These are phyloP conservation scores for Abrostola tripartita DNA, from an alignment of 2,888 invertebrate species.

Conservation along the genomic window DNA sequence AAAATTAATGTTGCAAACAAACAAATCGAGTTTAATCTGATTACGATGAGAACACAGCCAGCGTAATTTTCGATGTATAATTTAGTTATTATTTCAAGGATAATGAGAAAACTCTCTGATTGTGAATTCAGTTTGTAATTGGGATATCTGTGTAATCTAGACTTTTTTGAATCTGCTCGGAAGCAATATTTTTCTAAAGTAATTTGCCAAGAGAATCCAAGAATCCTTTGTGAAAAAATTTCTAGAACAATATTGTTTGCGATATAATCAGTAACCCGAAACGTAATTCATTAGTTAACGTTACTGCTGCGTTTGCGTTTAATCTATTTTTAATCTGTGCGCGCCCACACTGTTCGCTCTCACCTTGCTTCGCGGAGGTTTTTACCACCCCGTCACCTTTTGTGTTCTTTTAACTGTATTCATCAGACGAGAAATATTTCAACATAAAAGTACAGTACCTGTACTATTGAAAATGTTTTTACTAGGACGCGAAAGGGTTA, in stretches of 20 bases:
- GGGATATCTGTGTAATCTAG: conserved; percentile 22
- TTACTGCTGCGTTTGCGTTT: background rate
- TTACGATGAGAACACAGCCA: conserved; percentile 53
- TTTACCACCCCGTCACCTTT: conserved; percentile 1
- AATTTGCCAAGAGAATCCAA: conserved; percentile 5
- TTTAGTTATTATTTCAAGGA: conserved; percentile 55
- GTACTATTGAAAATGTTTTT: too few relatives aligned
- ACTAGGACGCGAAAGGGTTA: too few relatives aligned
- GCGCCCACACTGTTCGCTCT: background rate
- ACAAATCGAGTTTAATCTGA: conserved; percentile 62
- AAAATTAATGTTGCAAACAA: conserved; percentile 62
- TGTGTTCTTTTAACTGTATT: background rate
- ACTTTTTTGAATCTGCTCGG: conserved; percentile 7
- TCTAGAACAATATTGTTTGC: conserved; percentile 6
- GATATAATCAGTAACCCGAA: background rate
- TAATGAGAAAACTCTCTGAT: conserved; percentile 53
- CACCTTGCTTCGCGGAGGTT: conserved; percentile 1
- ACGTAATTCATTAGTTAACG: background rate
- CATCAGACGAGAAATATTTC: too few relatives aligned
- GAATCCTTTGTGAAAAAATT: background rate
- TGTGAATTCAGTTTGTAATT: conserved; percentile 39
- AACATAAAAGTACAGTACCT: too few relatives aligned
- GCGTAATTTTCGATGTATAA: conserved; percentile 58
- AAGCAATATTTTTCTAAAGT: conserved; percentile 7
- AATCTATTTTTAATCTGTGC: conserved; percentile 6